Evolutionary conservation across 2,797 vertebrate genomes (phyloP).

Genomic region (Triplophysa bombifrons): DNA sequence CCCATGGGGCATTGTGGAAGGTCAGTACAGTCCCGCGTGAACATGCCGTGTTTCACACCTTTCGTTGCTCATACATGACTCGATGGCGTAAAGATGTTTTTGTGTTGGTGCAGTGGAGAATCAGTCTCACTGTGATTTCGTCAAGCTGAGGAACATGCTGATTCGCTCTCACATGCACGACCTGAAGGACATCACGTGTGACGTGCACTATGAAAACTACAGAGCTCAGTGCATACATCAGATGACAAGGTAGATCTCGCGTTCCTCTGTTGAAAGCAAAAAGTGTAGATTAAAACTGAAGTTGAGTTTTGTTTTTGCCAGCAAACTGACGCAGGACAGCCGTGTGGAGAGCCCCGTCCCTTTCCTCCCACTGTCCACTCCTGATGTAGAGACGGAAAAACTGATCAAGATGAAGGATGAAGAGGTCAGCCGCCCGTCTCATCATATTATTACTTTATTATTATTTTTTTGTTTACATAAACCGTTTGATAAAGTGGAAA

Average conservation of each 20-base stretch:
- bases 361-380: conserved; percentile 83
- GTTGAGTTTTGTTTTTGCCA: conserved; percentile 50
- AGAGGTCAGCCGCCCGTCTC: conserved; percentile 72
- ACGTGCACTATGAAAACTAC: conserved; percentile 74
- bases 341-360: conserved; percentile 87
- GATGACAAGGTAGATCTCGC: conserved; percentile 71
- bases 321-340: conserved; percentile 86
- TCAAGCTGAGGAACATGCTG: conserved; percentile 71
- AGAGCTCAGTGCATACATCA: conserved; percentile 72
- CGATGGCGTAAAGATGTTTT: not conserved
- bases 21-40: conserved; percentile 62
- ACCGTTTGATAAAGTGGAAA: not conserved
- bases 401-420: conserved; percentile 90
- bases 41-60: not conserved
- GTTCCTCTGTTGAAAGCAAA: not conserved
- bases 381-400: conserved; percentile 85
- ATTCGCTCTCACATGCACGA: conserved; percentile 75
- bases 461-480: not conserved
- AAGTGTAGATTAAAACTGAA: not conserved
- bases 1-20: conserved; percentile 88
- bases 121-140: conserved; percentile 72
- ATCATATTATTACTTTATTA: conserved; percentile 8
- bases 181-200: conserved; percentile 75
- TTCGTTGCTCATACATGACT: not conserved
- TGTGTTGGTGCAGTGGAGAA: conserved; percentile 67